Evolutionary conservation across 2,888 invertebrate genomes (phyloP), one percentile per base, ranked within the genome.

Genomic region (Synanthedon vespiformis): DNA sequence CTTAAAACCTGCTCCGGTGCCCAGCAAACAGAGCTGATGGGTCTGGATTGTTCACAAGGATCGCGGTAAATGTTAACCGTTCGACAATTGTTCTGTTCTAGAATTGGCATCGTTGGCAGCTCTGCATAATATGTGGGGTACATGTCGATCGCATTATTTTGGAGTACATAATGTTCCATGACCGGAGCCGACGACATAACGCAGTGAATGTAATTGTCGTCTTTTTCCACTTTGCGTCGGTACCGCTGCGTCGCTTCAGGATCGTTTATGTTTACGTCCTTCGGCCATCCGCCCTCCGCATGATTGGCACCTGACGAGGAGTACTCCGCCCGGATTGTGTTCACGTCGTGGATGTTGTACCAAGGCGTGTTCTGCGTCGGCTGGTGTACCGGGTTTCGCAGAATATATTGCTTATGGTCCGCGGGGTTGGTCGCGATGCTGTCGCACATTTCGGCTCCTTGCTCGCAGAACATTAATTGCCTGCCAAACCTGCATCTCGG

Each of bases 91-190:
- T 88, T 90, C 49, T 88, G 89, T 72, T 94, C 93, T 0, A 91
- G 88, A 51, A 91, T 74, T 1, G 92, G 89, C 4, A 91, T 89
- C 1, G 89, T 82, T 54, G 91, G 89, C 61, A 93, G 88, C 58
- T 94, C 92, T 48, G 90, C 88, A 77, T 95, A 97, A 77, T 95
- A 97, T 59, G 94, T 92, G 70, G 95, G 92, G 77, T 97, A 97
- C 71, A 98, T 95, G 73, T 97, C 94, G 48, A 97, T 91, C 0
- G 96, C 94, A 77, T 96, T 97, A 79, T 98, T 98, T 83, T 97
- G 97, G 57, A 91, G 84, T 54, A 97, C 92, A 67, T 92, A 93
- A 67, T 93, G 93, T 68, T 97, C 96, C 90, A 94, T 91, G 14
- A 89, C 82, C 60, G 80, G 67, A 12, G 88, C 58, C 50, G 89